Conservation (phyloP, 2,888 invertebrate species). For the Caenorhabditis panamensis region DNA sequence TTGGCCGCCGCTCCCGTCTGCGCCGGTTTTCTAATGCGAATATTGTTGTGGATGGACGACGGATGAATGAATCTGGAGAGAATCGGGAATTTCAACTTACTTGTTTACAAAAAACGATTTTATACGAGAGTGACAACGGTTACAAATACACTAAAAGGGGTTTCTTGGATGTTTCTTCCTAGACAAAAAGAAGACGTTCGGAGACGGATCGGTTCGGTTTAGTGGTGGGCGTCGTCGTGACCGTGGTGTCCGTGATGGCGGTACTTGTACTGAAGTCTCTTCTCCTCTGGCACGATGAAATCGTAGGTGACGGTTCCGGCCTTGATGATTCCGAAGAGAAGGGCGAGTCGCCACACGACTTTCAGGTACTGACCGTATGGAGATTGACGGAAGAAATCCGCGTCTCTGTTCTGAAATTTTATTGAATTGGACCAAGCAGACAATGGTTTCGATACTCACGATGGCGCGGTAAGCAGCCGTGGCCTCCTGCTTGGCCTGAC, state of each 20-base stretch:
- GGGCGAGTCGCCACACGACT: constrained; percentile 63
- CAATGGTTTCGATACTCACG: too few relatives aligned
- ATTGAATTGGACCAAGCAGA: too few relatives aligned
- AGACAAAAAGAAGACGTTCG: constrained; percentile 44
- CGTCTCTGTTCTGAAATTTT: constrained; percentile 58
- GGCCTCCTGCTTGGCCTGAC: constrained; percentile 68
- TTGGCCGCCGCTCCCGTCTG: constrained; percentile 16
- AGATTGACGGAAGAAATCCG: constrained; percentile 68
- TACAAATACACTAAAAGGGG: constrained; percentile 46
- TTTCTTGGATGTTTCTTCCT: constrained; percentile 21
- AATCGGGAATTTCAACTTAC: background rate
- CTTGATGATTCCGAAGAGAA: constrained; percentile 67
- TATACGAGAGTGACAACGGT: constrained; percentile 7
- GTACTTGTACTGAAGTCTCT: constrained; percentile 75
- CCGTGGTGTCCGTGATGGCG: constrained; percentile 69
- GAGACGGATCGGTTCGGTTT: background rate
- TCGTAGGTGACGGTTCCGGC: constrained; percentile 72
- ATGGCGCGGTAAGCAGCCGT: constrained; percentile 67
- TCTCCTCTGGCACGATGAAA: constrained; percentile 72
- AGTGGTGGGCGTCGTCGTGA: constrained; percentile 61
- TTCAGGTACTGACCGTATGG: constrained; percentile 70
- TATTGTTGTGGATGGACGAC: constrained; percentile 6
- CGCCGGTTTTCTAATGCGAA: constrained; percentile 29
- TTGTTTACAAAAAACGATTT: constrained; percentile 19
- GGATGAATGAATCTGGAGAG: too few relatives aligned